Evolutionary conservation across 1,140 invertebrate species (phyloP), one percentile per base, ranked within the genome.

Genomic region (Melanaphis sacchari): DNA sequence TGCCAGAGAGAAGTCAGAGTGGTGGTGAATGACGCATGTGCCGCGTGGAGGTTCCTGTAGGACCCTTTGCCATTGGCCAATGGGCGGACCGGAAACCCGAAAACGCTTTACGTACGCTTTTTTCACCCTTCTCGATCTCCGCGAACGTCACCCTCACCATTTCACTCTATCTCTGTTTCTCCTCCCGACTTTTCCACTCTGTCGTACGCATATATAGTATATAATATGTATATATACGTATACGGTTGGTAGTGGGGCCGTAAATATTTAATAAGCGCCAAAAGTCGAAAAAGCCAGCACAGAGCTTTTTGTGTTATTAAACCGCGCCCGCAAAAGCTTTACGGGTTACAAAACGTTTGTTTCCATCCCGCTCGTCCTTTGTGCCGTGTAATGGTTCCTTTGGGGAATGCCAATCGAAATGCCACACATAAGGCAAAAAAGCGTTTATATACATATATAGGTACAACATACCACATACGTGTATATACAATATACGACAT

Each of bases 261-360:
- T 93, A 93, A 93, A 93, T 93, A 93, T 93, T 93, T 93, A 93
- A 93, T 93, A 93, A 93, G 91, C 91, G 91, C 91, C 81, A 49
- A 93, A 93, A 93, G 91, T 85, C 91, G 91, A 93, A 93, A 93
- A 93, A 84, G 91, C 91, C 76, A n/a, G 52, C 81, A 82, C 90
- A 41, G 91, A 93, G 91, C 91, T 93, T 93, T 93, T 93, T 93
- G 91, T 93, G 91, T 93, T 93, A 93, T 93, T 93, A 93, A 93
- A 93, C 91, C 46, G 91, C 91, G n/a, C 91, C 89, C 76, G 91
- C 91, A 82, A 93, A 93, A 93, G 91, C 91, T 93, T 93, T 54
- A 66, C 89, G 49, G 88, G 88, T 59, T 90, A 93, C 91, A 93
- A 93, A 93, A 93, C 91, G 91, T 93, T 93, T 85, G 91, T 40